Evolutionary conservation across 2,888 invertebrate genomes (phyloP), one percentile per base, ranked within the genome.

Genomic region (Drosophila nr. medialis): DNA sequence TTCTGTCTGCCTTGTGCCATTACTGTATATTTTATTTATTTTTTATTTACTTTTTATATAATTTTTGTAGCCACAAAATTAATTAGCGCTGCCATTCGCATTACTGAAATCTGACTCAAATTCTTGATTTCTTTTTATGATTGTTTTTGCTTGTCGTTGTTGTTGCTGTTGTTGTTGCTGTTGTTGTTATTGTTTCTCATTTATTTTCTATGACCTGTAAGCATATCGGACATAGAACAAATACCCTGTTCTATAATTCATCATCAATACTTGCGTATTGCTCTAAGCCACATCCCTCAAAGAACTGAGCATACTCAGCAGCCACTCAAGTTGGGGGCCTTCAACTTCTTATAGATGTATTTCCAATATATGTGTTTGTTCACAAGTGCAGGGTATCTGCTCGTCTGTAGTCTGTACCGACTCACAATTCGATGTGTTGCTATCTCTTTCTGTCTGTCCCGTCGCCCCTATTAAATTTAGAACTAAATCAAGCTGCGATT

Each of bases 11-110:
- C 50, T 50, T 48, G 15, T 78, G 81, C 79, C 78, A 81, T 77
- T 77, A 81, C 29, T 81, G 73, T 72, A 67, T 83, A 79, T 80
- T 83, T 83, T 80, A 83, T 83, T 80, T 68, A 83, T 83, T 83
- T 77, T 77, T 78, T 81, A 77, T 81, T 81, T 55, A 81, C 68
- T 78, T 81, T 81, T 78, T 73, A 81, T 77, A 72, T 78, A 81
- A 80, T 80, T 80, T 80, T 64, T 69, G 68, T 81, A 67, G 84
- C 80, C 80, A 64, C 84, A 80, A 80, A 83, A 80, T 80, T 80
- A 80, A 80, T 83, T 83, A 80, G 84, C 81, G 68, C 77, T 77
- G 81, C 81, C 77, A 76, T 76, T 83, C 77, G 72, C 82, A 73
- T 73, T 66, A 53, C 71, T 58, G 62, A 75, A 68, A 71, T 60